These are phyloP conservation scores for Acronicta psi DNA, from an alignment of 2,888 invertebrate genomes.

Conservation along the genomic window DNA sequence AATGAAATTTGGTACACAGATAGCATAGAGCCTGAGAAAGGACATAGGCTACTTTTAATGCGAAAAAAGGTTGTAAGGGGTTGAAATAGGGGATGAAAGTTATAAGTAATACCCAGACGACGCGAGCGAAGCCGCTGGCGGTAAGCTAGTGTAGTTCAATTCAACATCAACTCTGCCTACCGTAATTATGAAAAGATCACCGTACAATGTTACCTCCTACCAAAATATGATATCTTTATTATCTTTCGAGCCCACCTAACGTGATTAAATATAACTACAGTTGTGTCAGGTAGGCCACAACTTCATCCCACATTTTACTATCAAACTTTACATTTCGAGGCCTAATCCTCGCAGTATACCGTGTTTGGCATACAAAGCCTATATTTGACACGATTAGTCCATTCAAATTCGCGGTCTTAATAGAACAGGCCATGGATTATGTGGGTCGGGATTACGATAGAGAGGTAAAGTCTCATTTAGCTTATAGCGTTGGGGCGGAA, in stretches of 20 bases:
- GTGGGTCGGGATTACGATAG: constrained; percentile 50
- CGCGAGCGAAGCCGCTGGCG: too few species aligned
- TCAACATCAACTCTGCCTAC: background rate
- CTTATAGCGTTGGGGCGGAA: constrained; percentile 68
- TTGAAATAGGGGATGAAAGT: too few species aligned
- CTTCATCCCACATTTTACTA: constrained; percentile 23
- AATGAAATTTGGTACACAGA: too few species aligned
- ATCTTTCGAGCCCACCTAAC: constrained; percentile 9
- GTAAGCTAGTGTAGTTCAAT: too few species aligned
- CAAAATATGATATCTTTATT: constrained; percentile 19
- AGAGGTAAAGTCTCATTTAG: constrained; percentile 68
- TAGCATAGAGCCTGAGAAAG: too few species aligned
- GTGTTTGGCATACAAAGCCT: constrained; percentile 61
- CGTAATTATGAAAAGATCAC: constrained; percentile 24
- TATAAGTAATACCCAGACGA: too few species aligned
- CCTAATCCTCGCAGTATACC: constrained; percentile 39
- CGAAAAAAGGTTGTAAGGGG: too few species aligned
- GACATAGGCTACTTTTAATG: too few species aligned
- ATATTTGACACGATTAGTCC: constrained; percentile 68
- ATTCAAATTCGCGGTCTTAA: constrained; percentile 66
- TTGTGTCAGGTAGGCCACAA: constrained; percentile 11
- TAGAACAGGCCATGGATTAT: constrained; percentile 62
- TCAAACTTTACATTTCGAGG: constrained; percentile 23
- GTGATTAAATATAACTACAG: constrained; percentile 24
- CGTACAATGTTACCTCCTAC: background rate